phyloP scores from a whole-genome alignment of 2,113 vertebrate species.

The Cariama cristata region DNA sequence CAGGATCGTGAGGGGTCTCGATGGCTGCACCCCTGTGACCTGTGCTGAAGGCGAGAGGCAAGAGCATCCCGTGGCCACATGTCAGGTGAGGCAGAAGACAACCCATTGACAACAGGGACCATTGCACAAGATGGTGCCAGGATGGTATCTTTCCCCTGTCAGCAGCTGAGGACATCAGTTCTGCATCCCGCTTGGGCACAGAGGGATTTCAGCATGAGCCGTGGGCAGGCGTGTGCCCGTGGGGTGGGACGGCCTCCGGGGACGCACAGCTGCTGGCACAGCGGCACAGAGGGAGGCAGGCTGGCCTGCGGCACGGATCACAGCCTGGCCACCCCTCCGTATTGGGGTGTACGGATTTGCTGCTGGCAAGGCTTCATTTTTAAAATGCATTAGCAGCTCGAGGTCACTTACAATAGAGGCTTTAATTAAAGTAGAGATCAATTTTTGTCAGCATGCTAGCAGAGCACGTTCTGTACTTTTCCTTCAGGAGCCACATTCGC shows the following conservation, averaged over 20 bases:
- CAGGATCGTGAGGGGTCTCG: rapidly evolving
- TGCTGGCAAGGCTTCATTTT: background rate
- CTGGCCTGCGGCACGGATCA: background rate
- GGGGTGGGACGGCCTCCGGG: background rate
- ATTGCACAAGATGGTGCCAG: background rate
- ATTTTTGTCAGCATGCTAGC: constrained; percentile 53
- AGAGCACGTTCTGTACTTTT: constrained; percentile 69
- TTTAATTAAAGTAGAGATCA: constrained; percentile 75
- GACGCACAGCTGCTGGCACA: rapidly evolving
- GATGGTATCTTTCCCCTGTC: background rate
- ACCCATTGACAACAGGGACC: background rate
- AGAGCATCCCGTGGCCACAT: rapidly evolving
- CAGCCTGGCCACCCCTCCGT: background rate
- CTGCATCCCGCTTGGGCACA: background rate
- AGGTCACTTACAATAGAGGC: constrained; percentile 63
- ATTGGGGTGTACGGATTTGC: background rate
- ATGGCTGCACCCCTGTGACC: rapidly evolving
- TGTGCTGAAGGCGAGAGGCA: background rate
- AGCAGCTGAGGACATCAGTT: background rate
- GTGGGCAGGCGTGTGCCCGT: rapidly evolving
- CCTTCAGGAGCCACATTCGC: constrained; percentile 27
- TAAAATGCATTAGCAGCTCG: constrained; percentile 50
- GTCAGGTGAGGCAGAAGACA: background rate
- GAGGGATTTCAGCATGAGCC: background rate
- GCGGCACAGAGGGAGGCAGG: background rate